Evolutionary conservation across 2,888 invertebrate species (phyloP).

Genomic region (Malthinus flaveolus): DNA sequence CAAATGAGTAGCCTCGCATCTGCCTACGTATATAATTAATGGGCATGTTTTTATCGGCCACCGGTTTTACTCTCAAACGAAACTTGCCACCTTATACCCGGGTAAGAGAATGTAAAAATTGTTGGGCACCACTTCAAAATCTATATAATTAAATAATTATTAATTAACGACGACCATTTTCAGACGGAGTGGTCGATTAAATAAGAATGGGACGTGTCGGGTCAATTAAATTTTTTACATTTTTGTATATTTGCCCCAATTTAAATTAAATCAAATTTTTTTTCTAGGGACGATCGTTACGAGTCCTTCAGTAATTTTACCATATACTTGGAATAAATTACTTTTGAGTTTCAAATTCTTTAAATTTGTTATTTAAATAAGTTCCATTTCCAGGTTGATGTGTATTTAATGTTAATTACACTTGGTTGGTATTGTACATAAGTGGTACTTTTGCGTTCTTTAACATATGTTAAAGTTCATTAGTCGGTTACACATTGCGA

Average conservation of each 20-base stretch:
- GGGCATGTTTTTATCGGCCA: conserved; percentile 19
- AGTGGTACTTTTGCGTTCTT: conserved; percentile 1
- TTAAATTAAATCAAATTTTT: not conserved
- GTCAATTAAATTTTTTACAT: not conserved
- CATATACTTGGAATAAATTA: conserved; percentile 1
- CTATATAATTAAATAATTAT: not conserved
- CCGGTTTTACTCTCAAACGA: conserved; percentile 15
- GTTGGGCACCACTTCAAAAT: too few species aligned
- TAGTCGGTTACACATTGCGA: not conserved
- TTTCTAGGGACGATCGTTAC: not conserved
- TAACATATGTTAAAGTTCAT: not conserved
- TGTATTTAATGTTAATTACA: conserved; percentile 16
- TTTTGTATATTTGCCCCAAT: not conserved
- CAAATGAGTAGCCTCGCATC: conserved; percentile 8
- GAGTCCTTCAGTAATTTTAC: not conserved
- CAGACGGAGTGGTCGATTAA: not conserved
- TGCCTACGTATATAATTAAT: conserved; percentile 16
- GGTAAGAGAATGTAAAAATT: too few species aligned
- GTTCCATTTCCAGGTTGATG: conserved; percentile 5
- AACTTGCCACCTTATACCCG: not conserved
- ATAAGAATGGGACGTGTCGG: not conserved
- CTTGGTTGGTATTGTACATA: conserved; percentile 16
- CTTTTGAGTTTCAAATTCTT: conserved; percentile 6
- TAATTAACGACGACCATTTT: not conserved
- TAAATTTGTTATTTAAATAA: conserved; percentile 17